Evolutionary conservation across 2,888 invertebrate genomes (phyloP).

Genomic region (Tenthredo amoena): DNA sequence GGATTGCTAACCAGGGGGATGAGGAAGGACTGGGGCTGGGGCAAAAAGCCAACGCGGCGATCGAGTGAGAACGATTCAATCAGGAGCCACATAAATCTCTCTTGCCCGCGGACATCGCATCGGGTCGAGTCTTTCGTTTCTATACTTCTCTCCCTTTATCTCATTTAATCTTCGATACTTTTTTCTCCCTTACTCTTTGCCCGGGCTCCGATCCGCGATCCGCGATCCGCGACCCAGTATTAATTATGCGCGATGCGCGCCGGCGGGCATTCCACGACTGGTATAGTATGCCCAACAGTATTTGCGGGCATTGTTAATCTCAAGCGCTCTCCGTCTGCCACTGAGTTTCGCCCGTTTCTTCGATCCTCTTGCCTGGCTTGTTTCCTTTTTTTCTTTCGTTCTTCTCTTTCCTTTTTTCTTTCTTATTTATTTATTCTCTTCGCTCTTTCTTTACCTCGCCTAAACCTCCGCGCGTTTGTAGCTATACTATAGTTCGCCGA

Average conservation of each 20-base stretch:
- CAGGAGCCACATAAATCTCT: slow-evolving; percentile 78
- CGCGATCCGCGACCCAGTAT: slow-evolving; percentile 66
- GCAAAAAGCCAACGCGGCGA: slow-evolving; percentile 77
- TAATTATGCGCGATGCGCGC: slow-evolving; percentile 77
- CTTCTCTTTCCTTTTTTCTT: background rate
- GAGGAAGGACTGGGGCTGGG: slow-evolving; percentile 61
- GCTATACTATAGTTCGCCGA: background rate
- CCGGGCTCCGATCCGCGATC: slow-evolving; percentile 53
- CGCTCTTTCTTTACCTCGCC: background rate
- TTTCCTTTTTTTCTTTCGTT: background rate
- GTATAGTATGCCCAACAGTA: slow-evolving; percentile 70
- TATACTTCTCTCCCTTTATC: slow-evolving; percentile 49
- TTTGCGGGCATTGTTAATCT: slow-evolving; percentile 77
- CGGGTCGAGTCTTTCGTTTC: slow-evolving; percentile 59
- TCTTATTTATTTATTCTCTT: background rate
- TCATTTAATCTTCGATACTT: slow-evolving; percentile 58
- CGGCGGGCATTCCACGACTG: slow-evolving; percentile 75
- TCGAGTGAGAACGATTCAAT: slow-evolving; percentile 79
- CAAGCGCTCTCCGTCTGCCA: slow-evolving; percentile 72
- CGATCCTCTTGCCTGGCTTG: slow-evolving; percentile 40
- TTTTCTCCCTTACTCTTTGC: slow-evolving; percentile 55
- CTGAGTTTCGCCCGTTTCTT: slow-evolving; percentile 59
- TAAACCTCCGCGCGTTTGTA: background rate
- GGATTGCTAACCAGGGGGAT: slow-evolving; percentile 56
- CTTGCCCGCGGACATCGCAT: slow-evolving; percentile 75